A percentile compares a stretch with the other conserved stretches of the same genome.
These are phyloP conservation scores for Caiman crocodilus DNA, from an alignment of 2,797 vertebrate species.

Conservation along the genomic window DNA sequence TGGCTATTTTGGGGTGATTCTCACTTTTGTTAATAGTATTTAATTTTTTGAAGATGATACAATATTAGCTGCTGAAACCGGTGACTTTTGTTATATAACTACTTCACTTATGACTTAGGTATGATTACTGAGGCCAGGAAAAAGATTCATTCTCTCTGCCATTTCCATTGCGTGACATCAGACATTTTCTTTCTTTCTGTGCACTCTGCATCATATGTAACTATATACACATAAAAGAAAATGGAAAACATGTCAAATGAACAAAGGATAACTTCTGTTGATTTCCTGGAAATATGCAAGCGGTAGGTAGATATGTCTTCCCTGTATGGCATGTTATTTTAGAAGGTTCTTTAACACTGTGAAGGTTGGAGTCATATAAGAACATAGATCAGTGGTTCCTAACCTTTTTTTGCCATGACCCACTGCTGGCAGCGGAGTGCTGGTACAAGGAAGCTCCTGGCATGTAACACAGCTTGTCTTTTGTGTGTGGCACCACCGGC, in stretches of 20 bases:
- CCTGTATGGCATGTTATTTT: not conserved
- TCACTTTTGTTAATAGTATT: conserved; percentile 52
- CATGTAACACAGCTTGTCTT: too few species aligned
- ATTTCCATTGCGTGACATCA: not conserved
- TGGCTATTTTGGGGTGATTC: conserved; percentile 52
- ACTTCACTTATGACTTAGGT: conserved; percentile 35
- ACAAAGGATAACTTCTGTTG: too few species aligned
- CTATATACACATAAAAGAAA: too few species aligned
- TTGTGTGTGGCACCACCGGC: too few species aligned
- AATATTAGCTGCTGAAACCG: conserved; percentile 9
- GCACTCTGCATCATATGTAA: not conserved
- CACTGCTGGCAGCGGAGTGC: too few species aligned
- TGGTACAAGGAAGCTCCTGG: too few species aligned
- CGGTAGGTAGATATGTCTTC: not conserved
- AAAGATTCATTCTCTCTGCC: conserved; percentile 14
- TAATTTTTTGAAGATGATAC: conserved; percentile 5
- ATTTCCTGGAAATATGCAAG: not conserved
- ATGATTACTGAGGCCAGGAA: not conserved
- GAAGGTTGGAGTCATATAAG: not conserved
- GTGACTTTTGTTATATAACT: conserved; percentile 14
- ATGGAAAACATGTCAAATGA: too few species aligned
- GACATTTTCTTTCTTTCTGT: not conserved
- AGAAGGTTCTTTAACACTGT: not conserved
- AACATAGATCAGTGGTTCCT: not conserved
- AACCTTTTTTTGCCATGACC: too few species aligned